phyloP scores from a whole-genome alignment of 2,888 invertebrate species.

The Schrankia costaestrigalis region DNA sequence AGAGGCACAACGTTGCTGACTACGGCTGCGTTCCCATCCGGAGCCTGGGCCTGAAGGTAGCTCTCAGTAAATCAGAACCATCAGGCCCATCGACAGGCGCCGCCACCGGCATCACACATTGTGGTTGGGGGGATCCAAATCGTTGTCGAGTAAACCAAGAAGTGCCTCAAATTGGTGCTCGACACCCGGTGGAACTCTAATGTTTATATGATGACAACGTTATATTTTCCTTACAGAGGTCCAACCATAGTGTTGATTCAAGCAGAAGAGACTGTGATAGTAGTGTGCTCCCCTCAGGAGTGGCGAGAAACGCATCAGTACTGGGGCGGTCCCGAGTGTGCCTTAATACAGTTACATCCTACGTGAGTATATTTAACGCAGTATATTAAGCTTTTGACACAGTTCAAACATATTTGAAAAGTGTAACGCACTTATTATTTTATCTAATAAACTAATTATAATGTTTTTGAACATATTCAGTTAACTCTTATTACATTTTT shows the following conservation, averaged over 20 bases:
- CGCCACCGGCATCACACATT: no score
- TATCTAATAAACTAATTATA: not conserved
- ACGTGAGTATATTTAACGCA: constrained; percentile 82
- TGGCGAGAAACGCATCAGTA: constrained; percentile 93
- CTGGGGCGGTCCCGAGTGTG: constrained; percentile 90
- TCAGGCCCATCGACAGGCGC: no score
- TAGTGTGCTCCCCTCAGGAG: constrained; percentile 87
- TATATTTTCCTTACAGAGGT: constrained; percentile 63
- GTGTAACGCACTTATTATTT: no score
- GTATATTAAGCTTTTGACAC: not conserved
- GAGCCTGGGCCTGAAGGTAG: no score
- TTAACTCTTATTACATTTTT: not conserved
- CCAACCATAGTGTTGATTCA: constrained; percentile 83
- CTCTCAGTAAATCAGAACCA: no score
- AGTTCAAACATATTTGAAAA: not conserved
- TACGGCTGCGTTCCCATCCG: no score
- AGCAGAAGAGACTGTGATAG: constrained; percentile 84
- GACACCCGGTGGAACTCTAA: no score
- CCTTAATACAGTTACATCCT: constrained; percentile 88
- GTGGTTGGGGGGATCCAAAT: no score
- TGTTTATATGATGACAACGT: no score
- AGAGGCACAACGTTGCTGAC: no score
- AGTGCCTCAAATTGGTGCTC: no score
- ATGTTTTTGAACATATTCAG: not conserved
- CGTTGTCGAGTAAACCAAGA: no score